phyloP scores from a whole-genome alignment of 2,797 vertebrate species.

The Typhlichthys subterraneus region DNA sequence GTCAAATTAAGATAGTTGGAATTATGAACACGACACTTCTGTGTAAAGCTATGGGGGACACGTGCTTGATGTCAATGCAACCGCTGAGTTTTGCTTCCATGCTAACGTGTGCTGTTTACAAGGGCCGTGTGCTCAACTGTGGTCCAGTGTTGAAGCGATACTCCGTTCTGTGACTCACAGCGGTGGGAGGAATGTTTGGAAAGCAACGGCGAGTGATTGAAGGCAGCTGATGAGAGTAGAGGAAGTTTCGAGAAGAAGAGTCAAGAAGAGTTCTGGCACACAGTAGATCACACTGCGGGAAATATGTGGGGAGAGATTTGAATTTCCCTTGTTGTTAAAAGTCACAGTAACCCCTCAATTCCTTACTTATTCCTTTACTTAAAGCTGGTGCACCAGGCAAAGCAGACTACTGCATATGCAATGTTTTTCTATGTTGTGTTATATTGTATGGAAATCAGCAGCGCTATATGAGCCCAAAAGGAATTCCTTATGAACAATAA shows the following conservation, averaged over 20 bases:
- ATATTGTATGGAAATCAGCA: no score
- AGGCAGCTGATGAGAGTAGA: slow-evolving; percentile 1
- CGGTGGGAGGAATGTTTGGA: slow-evolving; percentile 15
- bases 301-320: slow-evolving; percentile 2
- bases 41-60: slow-evolving; percentile 9
- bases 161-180: background rate
- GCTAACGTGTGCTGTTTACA: slow-evolving; percentile 11
- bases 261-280: background rate
- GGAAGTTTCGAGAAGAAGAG: slow-evolving; percentile 16
- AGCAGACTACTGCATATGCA: no score
- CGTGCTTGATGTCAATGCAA: background rate
- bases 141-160: slow-evolving; percentile 4
- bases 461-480: no score
- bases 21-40: slow-evolving; percentile 37
- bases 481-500: no score
- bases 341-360: slow-evolving; percentile 18
- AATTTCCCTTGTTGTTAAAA: slow-evolving; percentile 26
- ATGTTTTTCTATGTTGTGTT: no score
- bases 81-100: background rate
- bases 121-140: slow-evolving; percentile 7
- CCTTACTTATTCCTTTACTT: no score
- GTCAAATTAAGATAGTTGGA: no score
- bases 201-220: slow-evolving; percentile 21
- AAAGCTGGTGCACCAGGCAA: no score
- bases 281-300: slow-evolving; percentile 3